Conservation (phyloP, 2,113 vertebrate species). For the Serilophus lunatus region DNA sequence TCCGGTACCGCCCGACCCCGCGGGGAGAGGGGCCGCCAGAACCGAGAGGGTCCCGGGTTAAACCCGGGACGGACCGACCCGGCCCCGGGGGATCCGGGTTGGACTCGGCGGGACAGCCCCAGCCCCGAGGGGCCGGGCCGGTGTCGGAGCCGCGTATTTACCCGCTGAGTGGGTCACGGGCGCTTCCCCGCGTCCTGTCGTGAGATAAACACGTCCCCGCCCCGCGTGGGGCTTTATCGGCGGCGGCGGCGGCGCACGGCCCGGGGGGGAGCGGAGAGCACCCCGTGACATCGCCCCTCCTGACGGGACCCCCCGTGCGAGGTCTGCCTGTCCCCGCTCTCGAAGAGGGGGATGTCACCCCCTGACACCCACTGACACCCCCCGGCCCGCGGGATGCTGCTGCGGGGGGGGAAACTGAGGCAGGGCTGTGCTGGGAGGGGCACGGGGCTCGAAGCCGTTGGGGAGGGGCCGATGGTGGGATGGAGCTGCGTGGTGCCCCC, state of each 20-base stretch:
- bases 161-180: not conserved
- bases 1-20: not conserved
- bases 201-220: not conserved
- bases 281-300: not conserved
- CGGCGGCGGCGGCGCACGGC: not conserved
- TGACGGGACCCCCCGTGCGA: not conserved
- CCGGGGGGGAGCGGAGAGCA: not conserved
- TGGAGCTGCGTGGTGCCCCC: accelerated
- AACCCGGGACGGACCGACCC: too few species aligned
- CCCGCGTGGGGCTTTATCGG: not conserved
- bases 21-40: too few species aligned
- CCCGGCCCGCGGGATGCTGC: not conserved
- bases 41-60: too few species aligned
- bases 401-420: not conserved
- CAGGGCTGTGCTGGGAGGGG: not conserved
- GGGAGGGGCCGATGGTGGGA: not conserved
- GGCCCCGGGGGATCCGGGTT: not conserved
- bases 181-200: not conserved
- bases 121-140: too few species aligned
- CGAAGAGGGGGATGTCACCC: not conserved
- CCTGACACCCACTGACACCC: too few species aligned
- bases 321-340: too few species aligned
- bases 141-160: not conserved
- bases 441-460: not conserved
- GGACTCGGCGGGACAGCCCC: too few species aligned